Conservation (phyloP, 2,797 vertebrate genomes). For the Acanthopagrus latus region DNA sequence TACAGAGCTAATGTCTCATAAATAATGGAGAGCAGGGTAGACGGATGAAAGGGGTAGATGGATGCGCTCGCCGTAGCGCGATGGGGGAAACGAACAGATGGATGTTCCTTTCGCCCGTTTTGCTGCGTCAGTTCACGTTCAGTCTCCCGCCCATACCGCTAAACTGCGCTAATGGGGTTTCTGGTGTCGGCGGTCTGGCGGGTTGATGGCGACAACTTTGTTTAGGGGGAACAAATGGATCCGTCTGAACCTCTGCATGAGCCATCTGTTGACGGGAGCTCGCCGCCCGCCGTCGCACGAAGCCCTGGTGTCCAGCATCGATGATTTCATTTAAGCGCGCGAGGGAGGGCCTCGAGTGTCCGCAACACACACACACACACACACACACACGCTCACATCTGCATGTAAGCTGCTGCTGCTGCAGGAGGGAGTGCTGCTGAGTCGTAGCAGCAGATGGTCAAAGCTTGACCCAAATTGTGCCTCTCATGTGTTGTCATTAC, state of each 20-base stretch:
- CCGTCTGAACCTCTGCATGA: slow-evolving; percentile 51
- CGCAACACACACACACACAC: not conserved
- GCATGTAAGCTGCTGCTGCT: slow-evolving; percentile 9
- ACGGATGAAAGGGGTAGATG: slow-evolving; percentile 63
- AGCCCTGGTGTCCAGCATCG: slow-evolving; percentile 9
- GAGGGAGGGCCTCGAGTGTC: slow-evolving; percentile 15
- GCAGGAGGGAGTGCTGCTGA: slow-evolving; percentile 29
- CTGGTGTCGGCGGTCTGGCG: slow-evolving; percentile 60
- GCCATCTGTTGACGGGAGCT: slow-evolving; percentile 68
- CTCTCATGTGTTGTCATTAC: slow-evolving; percentile 24
- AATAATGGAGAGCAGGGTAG: slow-evolving; percentile 67
- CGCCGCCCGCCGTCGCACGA: slow-evolving; percentile 12
- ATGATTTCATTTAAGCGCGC: slow-evolving; percentile 53
- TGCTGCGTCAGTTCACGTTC: slow-evolving; percentile 62
- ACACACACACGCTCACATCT: slow-evolving; percentile 25
- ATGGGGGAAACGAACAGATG: slow-evolving; percentile 65
- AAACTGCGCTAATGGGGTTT: slow-evolving; percentile 67
- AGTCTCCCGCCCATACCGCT: slow-evolving; percentile 57
- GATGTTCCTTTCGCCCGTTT: slow-evolving; percentile 60
- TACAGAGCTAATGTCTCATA: slow-evolving; percentile 74
- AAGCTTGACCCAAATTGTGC: slow-evolving; percentile 28
- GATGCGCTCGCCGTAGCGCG: slow-evolving; percentile 41
- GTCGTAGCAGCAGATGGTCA: slow-evolving; percentile 54
- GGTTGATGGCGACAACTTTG: slow-evolving; percentile 72
- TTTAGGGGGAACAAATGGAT: slow-evolving; percentile 67